Conservation (phyloP, 2,113 vertebrate species). For the Benitochromis conjunctus region DNA sequence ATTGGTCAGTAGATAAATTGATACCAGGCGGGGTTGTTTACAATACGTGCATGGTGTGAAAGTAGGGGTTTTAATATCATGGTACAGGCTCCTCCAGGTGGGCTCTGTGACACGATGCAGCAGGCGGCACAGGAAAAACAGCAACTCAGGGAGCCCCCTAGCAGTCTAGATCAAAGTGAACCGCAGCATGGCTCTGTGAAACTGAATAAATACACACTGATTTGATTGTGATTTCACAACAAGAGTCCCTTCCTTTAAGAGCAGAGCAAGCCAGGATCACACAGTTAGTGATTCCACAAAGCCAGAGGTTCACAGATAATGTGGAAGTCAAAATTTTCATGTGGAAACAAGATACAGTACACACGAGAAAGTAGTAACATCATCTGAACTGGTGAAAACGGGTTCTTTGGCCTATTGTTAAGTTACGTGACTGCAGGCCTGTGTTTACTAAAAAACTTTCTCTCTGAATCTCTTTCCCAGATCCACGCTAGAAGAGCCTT, state of each 20-base stretch:
- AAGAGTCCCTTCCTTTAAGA: slow-evolving; percentile 11
- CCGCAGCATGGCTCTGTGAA: slow-evolving; percentile 76
- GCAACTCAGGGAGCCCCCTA: slow-evolving; percentile 59
- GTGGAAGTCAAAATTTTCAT: neutral
- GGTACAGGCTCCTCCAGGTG: slow-evolving; percentile 68
- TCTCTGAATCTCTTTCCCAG: slow-evolving; percentile 57
- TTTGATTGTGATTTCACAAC: slow-evolving; percentile 56
- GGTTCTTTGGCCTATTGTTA: neutral
- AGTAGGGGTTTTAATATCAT: slow-evolving; percentile 36
- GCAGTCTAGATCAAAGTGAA: slow-evolving; percentile 79
- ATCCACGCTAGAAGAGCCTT: slow-evolving; percentile 85
- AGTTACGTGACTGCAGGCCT: neutral
- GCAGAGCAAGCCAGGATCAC: slow-evolving; percentile 30
- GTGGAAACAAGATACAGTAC: neutral
- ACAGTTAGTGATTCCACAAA: slow-evolving; percentile 26
- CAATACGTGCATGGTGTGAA: slow-evolving; percentile 44
- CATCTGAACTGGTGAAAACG: neutral
- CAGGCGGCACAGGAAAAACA: slow-evolving; percentile 67
- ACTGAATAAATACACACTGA: slow-evolving; percentile 84
- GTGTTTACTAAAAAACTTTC: neutral
- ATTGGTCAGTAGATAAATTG: slow-evolving; percentile 57
- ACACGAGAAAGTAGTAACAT: neutral
- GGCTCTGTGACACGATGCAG: slow-evolving; percentile 74
- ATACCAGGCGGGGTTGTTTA: slow-evolving; percentile 65
- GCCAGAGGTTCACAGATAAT: slow-evolving; percentile 17